Conservation (phyloP, 2,888 invertebrate species). For the Volucella bombylans region DNA sequence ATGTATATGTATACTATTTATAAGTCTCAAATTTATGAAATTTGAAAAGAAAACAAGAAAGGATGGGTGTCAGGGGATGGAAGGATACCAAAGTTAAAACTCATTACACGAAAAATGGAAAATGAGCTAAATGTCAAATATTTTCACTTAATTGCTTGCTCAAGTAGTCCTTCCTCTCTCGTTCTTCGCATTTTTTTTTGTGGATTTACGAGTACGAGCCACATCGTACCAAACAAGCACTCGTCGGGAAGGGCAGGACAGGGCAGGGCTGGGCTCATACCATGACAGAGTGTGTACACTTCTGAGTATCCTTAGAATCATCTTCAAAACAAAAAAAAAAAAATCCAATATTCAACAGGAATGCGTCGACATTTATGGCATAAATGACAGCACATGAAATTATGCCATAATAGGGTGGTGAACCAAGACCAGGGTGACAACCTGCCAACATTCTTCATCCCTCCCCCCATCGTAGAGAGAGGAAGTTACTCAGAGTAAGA, state of each 20-base stretch:
- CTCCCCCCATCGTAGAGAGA: no score
- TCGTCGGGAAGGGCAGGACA: conserved; percentile 17
- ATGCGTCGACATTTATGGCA: conserved; percentile 58
- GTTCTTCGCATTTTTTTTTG: not conserved
- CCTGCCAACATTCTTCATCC: no score
- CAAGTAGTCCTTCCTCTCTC: conserved; percentile 47
- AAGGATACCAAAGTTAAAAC: conserved; percentile 52
- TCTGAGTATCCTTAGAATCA: not conserved
- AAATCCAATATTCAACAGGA: conserved; percentile 67
- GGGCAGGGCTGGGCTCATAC: not conserved
- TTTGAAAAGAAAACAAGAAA: no score
- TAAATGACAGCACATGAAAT: conserved; percentile 27
- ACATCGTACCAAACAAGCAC: not conserved
- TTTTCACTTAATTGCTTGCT: conserved; percentile 67
- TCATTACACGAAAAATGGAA: conserved; percentile 65
- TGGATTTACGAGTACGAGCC: not conserved
- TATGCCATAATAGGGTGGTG: conserved; percentile 37
- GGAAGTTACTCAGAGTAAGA: not conserved
- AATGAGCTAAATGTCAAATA: conserved; percentile 67
- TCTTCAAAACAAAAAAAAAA: conserved; percentile 12
- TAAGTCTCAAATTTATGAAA: not conserved
- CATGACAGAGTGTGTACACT: not conserved
- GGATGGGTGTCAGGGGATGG: not conserved
- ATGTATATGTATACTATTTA: no score
- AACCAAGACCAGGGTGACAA: not conserved